A percentile compares a stretch with the other conserved stretches of the same genome.
Evolutionary conservation across 2,113 vertebrate species (phyloP).

Genomic region (Polyodon spathula): DNA sequence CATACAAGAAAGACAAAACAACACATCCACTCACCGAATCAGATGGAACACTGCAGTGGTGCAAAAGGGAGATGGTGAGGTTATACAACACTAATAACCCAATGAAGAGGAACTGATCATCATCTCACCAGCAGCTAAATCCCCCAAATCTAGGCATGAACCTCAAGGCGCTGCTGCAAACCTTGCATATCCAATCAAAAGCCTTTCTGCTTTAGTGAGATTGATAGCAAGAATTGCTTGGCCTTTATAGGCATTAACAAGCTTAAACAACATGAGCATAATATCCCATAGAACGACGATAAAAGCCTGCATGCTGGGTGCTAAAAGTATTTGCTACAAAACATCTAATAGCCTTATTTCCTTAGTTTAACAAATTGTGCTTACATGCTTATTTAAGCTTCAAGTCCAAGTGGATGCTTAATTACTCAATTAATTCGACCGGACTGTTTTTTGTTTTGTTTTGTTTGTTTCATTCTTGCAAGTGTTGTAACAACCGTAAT

Average conservation of each 20-base stretch:
- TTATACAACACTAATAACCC: no score
- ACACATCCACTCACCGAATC: no score
- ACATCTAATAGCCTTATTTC: constrained; percentile 3
- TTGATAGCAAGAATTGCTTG: constrained; percentile 12
- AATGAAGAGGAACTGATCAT: no score
- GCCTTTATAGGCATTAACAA: constrained; percentile 16
- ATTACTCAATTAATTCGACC: constrained; percentile 21
- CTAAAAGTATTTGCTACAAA: constrained; percentile 12
- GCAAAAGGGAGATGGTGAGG: no score
- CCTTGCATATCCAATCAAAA: not conserved
- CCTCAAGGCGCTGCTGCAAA: not conserved
- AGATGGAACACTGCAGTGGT: no score
- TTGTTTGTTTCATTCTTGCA: no score
- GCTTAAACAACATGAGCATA: constrained; percentile 13
- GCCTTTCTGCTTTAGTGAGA: constrained; percentile 11
- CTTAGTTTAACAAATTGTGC: constrained; percentile 14
- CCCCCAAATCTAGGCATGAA: not conserved
- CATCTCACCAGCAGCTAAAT: no score
- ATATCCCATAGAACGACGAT: constrained; percentile 15
- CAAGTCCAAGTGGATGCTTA: constrained; percentile 17
- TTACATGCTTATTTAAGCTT: constrained; percentile 19
- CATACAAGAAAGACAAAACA: no score
- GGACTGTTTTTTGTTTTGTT: no score
- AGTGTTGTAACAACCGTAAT: no score
- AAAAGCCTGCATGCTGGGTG: constrained; percentile 12